Percentiles rank a stretch among this genome's conserved stretches.
phyloP scores from a whole-genome alignment of 2,888 invertebrate species.

The Nemapogon koenigi region DNA sequence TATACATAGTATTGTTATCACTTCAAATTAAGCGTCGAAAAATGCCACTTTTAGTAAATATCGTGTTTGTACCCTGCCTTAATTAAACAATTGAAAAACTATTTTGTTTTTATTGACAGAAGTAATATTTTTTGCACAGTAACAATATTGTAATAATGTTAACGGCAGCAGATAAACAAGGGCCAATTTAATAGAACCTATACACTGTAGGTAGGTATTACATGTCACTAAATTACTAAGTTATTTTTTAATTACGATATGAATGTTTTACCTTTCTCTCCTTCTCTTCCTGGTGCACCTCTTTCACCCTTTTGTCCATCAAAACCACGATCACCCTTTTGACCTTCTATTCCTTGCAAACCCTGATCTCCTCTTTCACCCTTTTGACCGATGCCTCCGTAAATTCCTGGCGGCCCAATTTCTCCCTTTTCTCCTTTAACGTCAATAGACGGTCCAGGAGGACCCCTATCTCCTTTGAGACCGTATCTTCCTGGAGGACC shows the following conservation, averaged over 20 bases:
- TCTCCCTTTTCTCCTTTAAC: slow-evolving; percentile 80
- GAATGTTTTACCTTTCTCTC: slow-evolving; percentile 42
- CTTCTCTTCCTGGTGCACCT: slow-evolving; percentile 33
- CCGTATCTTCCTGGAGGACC: slow-evolving; percentile 59
- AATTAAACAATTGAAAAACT: too few species aligned
- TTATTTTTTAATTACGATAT: neutral
- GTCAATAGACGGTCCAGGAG: slow-evolving; percentile 72
- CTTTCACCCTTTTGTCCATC: slow-evolving; percentile 63
- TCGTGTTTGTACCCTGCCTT: too few species aligned
- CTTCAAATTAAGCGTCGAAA: too few species aligned
- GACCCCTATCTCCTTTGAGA: slow-evolving; percentile 73
- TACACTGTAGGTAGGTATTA: too few species aligned
- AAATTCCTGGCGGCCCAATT: slow-evolving; percentile 70
- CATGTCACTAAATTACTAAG: too few species aligned
- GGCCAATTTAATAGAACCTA: too few species aligned
- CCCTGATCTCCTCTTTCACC: slow-evolving; percentile 70
- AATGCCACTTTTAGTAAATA: too few species aligned
- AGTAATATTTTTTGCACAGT: too few species aligned
- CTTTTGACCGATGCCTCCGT: slow-evolving; percentile 68
- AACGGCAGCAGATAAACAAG: too few species aligned
- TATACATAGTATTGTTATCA: too few species aligned
- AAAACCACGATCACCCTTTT: slow-evolving; percentile 66
- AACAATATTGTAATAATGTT: too few species aligned
- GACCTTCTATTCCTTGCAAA: slow-evolving; percentile 63
- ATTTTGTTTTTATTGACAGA: too few species aligned